These are phyloP conservation scores for Tipula vernalis DNA, from an alignment of 2,888 invertebrate genomes.

Conservation along the genomic window DNA sequence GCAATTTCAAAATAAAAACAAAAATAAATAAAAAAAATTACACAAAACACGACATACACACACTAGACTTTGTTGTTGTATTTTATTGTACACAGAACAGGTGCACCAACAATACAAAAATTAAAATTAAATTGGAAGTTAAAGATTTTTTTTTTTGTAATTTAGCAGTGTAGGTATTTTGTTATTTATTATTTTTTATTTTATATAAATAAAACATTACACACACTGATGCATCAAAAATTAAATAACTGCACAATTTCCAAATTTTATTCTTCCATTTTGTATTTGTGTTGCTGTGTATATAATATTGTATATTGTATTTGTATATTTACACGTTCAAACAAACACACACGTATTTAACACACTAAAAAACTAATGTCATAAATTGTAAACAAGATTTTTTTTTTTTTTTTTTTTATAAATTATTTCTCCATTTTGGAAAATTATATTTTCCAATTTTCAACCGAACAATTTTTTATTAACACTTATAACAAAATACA, in stretches of 20 bases:
- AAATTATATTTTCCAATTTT: not conserved
- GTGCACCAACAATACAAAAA: not conserved
- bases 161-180: not conserved
- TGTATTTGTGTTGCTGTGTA: not conserved
- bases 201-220: not conserved
- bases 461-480: not conserved
- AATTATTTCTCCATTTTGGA: constrained; percentile 7
- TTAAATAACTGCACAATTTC: not conserved
- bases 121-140: not conserved
- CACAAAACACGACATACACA: not conserved
- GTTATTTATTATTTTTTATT: not conserved
- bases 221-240: not conserved
- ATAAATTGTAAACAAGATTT: constrained; percentile 23
- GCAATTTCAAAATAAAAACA: constrained; percentile 4
- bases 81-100: not conserved
- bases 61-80: not conserved
- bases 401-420: not conserved
- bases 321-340: not conserved
- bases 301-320: not conserved
- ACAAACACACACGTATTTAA: not conserved
- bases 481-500: not conserved
- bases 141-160: not conserved
- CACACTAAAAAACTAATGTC: constrained; percentile 18
- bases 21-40: not conserved
- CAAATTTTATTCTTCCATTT: not conserved